phyloP scores from a whole-genome alignment of 2,797 vertebrate species.

The Micropoecilia bifurca region DNA sequence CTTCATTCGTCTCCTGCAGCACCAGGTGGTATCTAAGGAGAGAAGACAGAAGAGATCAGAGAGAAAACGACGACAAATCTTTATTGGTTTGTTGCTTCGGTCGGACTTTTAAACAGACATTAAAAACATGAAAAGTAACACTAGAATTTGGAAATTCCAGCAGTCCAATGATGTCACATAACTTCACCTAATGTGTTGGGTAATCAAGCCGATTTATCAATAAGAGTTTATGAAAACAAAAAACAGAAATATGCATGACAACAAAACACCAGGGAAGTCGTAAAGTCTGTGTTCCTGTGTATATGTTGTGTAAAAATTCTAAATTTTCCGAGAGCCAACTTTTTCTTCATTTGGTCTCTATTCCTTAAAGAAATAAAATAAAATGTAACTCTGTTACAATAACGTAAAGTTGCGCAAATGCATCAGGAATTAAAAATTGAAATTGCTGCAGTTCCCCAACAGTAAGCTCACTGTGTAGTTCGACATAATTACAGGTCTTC shows the following conservation, averaged over 20 bases:
- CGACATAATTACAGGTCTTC: neutral
- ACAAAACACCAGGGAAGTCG: no score
- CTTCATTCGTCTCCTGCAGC: conserved; percentile 82
- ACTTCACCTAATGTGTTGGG: no score
- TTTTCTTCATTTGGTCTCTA: neutral
- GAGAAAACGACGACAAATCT: neutral
- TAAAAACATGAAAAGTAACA: neutral
- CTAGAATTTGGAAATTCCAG: neutral
- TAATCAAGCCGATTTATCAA: no score
- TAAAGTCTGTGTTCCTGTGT: no score
- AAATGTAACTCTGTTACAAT: neutral
- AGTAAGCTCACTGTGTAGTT: neutral
- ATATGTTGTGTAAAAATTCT: no score
- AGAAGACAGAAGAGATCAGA: neutral
- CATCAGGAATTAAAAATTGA: neutral
- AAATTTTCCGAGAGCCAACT: no score
- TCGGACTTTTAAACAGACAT: neutral
- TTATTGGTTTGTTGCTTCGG: neutral
- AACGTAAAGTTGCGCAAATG: neutral
- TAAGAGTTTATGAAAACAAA: neutral
- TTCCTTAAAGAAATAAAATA: neutral
- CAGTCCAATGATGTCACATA: no score
- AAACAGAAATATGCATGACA: neutral
- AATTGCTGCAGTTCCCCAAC: neutral
- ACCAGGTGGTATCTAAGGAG: conserved; percentile 81